Percentiles rank a stretch among this genome's conserved stretches.
Evolutionary conservation across 2,888 invertebrate species (phyloP).

Genomic region (Cosmia pyralina): DNA sequence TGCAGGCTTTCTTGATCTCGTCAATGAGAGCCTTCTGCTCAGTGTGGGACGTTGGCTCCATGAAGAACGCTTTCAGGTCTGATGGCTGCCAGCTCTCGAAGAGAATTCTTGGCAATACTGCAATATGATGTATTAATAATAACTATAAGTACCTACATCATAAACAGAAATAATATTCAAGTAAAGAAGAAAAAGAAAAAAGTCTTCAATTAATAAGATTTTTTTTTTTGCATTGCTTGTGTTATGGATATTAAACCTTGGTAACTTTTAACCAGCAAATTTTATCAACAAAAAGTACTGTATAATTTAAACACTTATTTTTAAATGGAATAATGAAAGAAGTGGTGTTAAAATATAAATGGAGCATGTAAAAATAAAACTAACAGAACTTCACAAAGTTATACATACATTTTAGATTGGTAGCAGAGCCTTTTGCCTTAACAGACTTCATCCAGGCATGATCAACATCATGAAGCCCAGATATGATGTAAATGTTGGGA

Average conservation of each 20-base stretch:
- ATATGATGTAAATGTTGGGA: constrained; percentile 91
- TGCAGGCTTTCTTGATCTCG: constrained; percentile 92
- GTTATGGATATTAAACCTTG: neutral
- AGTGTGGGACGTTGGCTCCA: constrained; percentile 91
- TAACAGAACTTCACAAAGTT: neutral
- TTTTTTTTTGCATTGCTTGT: too few species aligned
- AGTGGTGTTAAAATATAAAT: too few species aligned
- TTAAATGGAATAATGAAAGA: too few species aligned
- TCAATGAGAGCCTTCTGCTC: constrained; percentile 92
- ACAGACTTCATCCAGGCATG: constrained; percentile 95
- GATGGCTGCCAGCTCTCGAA: constrained; percentile 96
- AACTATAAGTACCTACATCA: neutral
- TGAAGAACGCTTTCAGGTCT: constrained; percentile 94
- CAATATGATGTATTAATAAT: constrained; percentile 66
- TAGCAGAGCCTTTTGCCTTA: constrained; percentile 89
- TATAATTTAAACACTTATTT: too few species aligned
- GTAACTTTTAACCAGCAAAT: neutral
- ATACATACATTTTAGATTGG: constrained; percentile 90
- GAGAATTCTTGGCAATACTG: constrained; percentile 96
- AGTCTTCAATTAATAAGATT: neutral
- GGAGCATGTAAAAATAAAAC: neutral
- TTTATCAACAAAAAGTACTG: neutral
- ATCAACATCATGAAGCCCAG: constrained; percentile 95
- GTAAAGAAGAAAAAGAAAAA: neutral
- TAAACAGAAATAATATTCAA: neutral